Base-by-base conservation (phyloP, 2,888 invertebrate genomes). In the Drosophila greeni region DNA sequence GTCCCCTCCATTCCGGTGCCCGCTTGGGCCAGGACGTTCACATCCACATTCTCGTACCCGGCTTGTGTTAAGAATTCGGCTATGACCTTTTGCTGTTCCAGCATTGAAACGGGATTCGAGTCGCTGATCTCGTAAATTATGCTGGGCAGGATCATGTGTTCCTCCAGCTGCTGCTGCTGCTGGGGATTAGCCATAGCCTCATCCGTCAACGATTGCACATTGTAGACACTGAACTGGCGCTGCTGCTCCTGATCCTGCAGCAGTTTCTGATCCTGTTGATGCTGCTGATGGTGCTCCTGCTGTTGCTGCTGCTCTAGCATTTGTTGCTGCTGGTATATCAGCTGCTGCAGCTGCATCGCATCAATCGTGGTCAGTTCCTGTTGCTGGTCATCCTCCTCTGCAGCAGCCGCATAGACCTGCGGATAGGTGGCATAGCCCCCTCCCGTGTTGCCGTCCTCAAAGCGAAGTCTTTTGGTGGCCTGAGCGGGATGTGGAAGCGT, bases 81-180 rank as follows among this genome's bases (percentile, higher is more conserved):
- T 8, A 86, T 76, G 14, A 85, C 84, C 68, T 87, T 84, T 24
- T 86, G 87, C 51, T 86, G 86, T 56, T 86, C 86, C 73, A 86
- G 71, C 40, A 84, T 74, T 0, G 85, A 71, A 31, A 86, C 85
- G 52, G 83, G 83, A 61, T 84, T 85, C 49, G 84, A 80, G 40
- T 74, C 81, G 5, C 80, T 80, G 65, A 85, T 82, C 73, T 86
- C 87, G 74, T 87, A 87, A 43, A 87, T 85, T 45, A 81, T 83
- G 66, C 69, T 83, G 34, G 73, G 84, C 74, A 74, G 76, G 53
- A 72, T 83, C 78, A 80, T 69, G n/a, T 84, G 86, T 65, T 86
- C 84, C 14, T 76, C 53, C 43, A 64, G 37, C 23, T 62, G 57
- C 24, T 67, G 67, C 31, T 66, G 51, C 18, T 54, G 64, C 34